Evolutionary conservation across 2,797 vertebrate genomes (phyloP).

Genomic region (Clarias platycephalus): DNA sequence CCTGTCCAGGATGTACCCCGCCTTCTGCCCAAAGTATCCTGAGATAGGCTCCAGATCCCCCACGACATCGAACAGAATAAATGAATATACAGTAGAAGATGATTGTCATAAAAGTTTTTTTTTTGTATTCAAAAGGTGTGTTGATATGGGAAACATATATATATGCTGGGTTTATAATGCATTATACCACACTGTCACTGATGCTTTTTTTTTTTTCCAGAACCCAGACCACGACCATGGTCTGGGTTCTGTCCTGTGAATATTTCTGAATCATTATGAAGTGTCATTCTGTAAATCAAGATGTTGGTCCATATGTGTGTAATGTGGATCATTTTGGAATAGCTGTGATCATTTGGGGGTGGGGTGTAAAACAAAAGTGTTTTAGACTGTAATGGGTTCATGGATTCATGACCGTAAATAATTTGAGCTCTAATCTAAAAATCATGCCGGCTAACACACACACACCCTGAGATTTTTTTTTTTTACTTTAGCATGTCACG

Average conservation of each 20-base stretch:
- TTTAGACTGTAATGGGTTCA: not conserved
- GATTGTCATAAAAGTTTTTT: not conserved
- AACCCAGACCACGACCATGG: not conserved
- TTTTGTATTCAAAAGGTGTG: not conserved
- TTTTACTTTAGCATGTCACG: not conserved
- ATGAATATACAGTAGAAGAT: too few relatives aligned
- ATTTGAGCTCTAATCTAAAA: not conserved
- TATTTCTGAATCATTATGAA: not conserved
- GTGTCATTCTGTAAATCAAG: not conserved
- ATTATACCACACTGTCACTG: not conserved
- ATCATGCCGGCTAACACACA: not conserved
- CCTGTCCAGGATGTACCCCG: too few relatives aligned
- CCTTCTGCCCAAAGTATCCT: too few relatives aligned
- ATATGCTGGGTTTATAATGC: not conserved
- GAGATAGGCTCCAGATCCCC: too few relatives aligned
- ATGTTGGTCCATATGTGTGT: too few relatives aligned
- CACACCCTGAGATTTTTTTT: too few relatives aligned
- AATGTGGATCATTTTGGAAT: not conserved
- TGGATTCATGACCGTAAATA: not conserved
- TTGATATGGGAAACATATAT: not conserved
- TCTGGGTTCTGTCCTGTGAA: not conserved
- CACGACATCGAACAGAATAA: too few relatives aligned
- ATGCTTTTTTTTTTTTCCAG: not conserved
- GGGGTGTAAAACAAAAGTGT: not conserved
- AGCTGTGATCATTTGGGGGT: not conserved